Conservation (phyloP, 2,113 vertebrate species). For the Petroica traversi region DNA sequence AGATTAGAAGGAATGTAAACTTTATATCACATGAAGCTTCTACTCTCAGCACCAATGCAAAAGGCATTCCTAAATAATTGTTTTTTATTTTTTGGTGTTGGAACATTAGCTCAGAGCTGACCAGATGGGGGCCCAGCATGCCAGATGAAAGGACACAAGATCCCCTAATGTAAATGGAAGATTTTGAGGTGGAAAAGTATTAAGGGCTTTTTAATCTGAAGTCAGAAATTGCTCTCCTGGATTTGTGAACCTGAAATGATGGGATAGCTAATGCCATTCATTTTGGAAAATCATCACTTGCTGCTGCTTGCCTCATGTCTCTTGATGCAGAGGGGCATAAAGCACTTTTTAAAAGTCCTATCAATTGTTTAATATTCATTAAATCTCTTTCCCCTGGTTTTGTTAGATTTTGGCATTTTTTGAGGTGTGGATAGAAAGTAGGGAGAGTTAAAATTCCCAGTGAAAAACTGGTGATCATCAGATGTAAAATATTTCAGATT, state of each 20-base stretch:
- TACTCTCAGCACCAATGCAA: not conserved
- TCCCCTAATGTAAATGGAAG: not conserved
- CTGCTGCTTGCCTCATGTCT: not conserved
- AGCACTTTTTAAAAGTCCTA: not conserved
- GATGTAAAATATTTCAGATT: not conserved
- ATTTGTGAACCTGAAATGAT: not conserved
- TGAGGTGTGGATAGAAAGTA: not conserved
- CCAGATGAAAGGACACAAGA: not conserved
- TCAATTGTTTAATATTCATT: not conserved
- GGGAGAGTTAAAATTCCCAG: not conserved
- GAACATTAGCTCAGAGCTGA: not conserved
- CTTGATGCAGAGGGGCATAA: not conserved
- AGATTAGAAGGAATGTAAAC: conserved; percentile 48
- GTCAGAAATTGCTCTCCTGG: not conserved
- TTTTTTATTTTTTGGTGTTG: not conserved
- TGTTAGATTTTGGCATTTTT: not conserved
- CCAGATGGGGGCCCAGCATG: not conserved
- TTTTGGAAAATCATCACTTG: not conserved
- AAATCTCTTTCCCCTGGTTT: not conserved
- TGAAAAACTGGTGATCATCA: not conserved
- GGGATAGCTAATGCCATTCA: not conserved
- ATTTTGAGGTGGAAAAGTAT: not conserved
- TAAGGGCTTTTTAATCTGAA: not conserved
- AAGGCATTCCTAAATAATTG: not conserved
- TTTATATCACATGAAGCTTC: conserved; percentile 15